These are phyloP conservation scores for Labroides dimidiatus DNA, from an alignment of 2,797 vertebrate species.

Conservation along the genomic window DNA sequence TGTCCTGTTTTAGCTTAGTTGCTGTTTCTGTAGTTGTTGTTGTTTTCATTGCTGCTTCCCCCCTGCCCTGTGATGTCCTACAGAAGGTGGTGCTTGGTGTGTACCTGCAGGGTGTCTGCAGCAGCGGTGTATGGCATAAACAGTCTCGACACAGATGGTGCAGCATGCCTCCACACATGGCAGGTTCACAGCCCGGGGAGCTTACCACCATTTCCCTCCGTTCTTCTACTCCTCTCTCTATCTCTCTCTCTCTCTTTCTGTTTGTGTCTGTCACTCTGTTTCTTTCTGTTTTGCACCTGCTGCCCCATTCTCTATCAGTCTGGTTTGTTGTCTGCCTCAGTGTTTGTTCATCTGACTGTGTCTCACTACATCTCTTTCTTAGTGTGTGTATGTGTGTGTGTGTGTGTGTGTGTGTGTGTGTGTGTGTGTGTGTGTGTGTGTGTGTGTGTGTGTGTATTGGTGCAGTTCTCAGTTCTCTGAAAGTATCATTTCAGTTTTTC, in stretches of 20 bases:
- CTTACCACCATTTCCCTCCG: constrained; percentile 26
- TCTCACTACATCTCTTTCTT: background rate
- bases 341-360: constrained; percentile 1
- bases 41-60: constrained; percentile 24
- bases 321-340: constrained; percentile 8
- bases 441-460: background rate
- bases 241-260: constrained; percentile 12
- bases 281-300: constrained; percentile 49
- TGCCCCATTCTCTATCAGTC: constrained; percentile 20
- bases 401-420: background rate
- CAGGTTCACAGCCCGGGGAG: constrained; percentile 55
- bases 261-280: constrained; percentile 48
- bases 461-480: background rate
- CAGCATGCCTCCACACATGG: constrained; percentile 59
- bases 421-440: background rate
- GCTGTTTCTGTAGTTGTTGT: constrained; percentile 35
- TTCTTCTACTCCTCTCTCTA: constrained; percentile 19
- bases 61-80: constrained; percentile 46
- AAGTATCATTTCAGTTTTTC: background rate
- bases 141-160: constrained; percentile 74
- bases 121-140: constrained; percentile 63
- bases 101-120: constrained; percentile 48
- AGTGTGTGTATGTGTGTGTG: background rate
- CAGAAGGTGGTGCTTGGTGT: constrained; percentile 45
- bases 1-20: constrained; percentile 10